Base-by-base conservation (phyloP, 2,888 invertebrate species). In the Diarsia mendica region DNA sequence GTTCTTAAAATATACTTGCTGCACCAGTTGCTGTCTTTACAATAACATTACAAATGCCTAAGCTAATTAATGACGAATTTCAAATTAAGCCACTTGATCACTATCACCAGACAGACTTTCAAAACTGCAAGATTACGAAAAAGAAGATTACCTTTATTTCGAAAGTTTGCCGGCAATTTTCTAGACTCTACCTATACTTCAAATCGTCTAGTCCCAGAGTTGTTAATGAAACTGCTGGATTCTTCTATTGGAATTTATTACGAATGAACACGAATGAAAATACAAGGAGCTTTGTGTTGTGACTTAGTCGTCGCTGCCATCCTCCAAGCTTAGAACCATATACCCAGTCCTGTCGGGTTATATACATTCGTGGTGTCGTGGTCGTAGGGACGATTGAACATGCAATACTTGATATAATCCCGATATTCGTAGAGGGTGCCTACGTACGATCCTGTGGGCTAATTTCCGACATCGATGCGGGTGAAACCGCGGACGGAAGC, bases 51-150 rank as follows among this genome's bases (percentile, higher is more conserved):
- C 51, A 55, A 63, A 33, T 79, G n/a, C 0, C 63, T 44, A 44
- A 77, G 13, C 44, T 75, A 28, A 28, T 72, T 79, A 51, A 78
- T 51, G 33, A 6, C 28, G 15, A 67, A 20, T 61, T 74, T 18
- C 20, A 51, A n/a, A 49, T 0, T 28, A 46, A 74, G 23, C 33
- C 20, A 33, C n/a, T 53, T 75, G 77, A 48, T 77, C 6, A 55
- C 53, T 55, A 66, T 66, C 66, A 77, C 33, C 13, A 28, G 39
- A 39, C 3, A 67, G 65, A 49, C 55, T 48, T 49, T 55, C 18
- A 67, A 63, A 68, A 75, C n/a, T 33, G 28, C 23, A 60, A 46
- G n/a, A 75, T 78, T 60, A 39, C 18, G 51, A 51, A 76, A 60
- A 58, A 49, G 23, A 39, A 48, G 11, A 44, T 51, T 33, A 23